Conservation (phyloP, 2,888 invertebrate species). For the Rhagophthalmus giganteus region DNA sequence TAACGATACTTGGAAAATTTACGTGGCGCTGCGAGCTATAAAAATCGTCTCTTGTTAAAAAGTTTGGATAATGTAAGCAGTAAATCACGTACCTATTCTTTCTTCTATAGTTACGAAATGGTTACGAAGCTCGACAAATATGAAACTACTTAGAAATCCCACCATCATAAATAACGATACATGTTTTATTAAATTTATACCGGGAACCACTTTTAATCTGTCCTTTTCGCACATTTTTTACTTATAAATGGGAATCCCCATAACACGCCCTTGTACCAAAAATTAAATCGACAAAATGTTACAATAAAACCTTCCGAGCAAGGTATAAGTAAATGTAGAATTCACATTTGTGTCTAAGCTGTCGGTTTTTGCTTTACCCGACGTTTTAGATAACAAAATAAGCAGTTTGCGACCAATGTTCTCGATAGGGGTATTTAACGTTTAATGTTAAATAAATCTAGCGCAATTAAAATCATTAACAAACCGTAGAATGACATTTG, state of each 20-base stretch:
- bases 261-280: too few species aligned
- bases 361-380: conserved; percentile 8
- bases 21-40: conserved; percentile 16
- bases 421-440: too few species aligned
- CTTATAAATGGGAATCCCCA: too few species aligned
- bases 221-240: too few species aligned
- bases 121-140: conserved; percentile 11
- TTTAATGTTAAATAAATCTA: too few species aligned
- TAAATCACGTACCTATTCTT: conserved; percentile 14
- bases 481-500: too few species aligned
- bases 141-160: background rate
- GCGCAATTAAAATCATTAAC: too few species aligned
- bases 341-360: conserved; percentile 8
- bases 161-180: background rate
- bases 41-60: conserved; percentile 20
- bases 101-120: conserved; percentile 8
- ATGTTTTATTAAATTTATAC: background rate
- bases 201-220: background rate
- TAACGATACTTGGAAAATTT: conserved; percentile 12
- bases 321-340: too few species aligned
- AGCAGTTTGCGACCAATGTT: conserved; percentile 2
- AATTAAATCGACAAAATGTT: conserved; percentile 7
- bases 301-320: conserved; percentile 5
- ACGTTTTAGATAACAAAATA: conserved; percentile 7
- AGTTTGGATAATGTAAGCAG: conserved; percentile 10